Percentiles rank a stretch among this genome's conserved stretches.
These are phyloP conservation scores for Cataglyphis cursor DNA, from an alignment of 2,888 invertebrate genomes.

Conservation along the genomic window DNA sequence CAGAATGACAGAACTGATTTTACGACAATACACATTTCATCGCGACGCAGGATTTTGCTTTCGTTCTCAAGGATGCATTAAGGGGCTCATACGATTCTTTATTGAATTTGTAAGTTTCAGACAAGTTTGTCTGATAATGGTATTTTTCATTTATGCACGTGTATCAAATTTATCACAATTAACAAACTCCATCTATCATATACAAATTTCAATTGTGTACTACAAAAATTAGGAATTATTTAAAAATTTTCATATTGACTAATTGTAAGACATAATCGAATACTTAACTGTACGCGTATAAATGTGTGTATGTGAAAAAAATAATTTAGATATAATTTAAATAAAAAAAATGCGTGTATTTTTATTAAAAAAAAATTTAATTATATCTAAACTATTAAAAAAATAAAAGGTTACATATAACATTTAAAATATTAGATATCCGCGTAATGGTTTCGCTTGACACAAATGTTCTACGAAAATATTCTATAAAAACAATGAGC, in stretches of 20 bases:
- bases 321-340: neutral
- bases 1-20: constrained; percentile 23
- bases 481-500: constrained; percentile 26
- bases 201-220: neutral
- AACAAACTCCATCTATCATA: constrained; percentile 20
- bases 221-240: neutral
- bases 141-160: constrained; percentile 58
- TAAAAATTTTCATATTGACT: neutral
- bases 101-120: constrained; percentile 57
- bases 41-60: neutral
- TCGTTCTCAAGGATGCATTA: constrained; percentile 61
- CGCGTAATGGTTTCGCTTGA: constrained; percentile 19
- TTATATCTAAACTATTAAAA: neutral
- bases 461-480: neutral
- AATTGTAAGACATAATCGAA: neutral
- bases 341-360: neutral
- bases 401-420: neutral
- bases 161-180: constrained; percentile 60
- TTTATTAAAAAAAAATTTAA: neutral
- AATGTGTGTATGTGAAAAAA: neutral
- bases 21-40: constrained; percentile 6
- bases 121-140: constrained; percentile 59
- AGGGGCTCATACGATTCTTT: constrained; percentile 53
- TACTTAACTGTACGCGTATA: neutral
- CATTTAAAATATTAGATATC: neutral